Conservation (phyloP, 1,140 invertebrate species). For the Drosophila novamexicana region DNA sequence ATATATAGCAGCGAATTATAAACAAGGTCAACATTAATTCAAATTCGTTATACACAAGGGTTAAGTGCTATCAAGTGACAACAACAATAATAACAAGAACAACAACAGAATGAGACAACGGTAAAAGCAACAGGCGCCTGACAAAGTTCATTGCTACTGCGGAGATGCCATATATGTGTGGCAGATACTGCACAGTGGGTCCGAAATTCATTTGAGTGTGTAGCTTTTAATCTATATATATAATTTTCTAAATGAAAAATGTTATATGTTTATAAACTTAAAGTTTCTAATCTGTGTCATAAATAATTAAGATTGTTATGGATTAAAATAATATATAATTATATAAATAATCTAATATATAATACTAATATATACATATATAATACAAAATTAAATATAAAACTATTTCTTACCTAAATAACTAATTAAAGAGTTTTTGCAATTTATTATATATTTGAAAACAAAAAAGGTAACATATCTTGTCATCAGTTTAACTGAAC, state of each 20-base stretch:
- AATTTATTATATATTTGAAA: too few relatives aligned
- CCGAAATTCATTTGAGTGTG: neutral
- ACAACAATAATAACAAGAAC: neutral
- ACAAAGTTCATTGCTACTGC: constrained; percentile 68
- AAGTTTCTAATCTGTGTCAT: neutral
- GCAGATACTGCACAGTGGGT: constrained; percentile 26
- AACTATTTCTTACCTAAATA: too few relatives aligned
- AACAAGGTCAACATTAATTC: neutral
- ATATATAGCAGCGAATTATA: neutral
- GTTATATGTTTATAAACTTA: too few relatives aligned
- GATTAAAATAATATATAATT: too few relatives aligned
- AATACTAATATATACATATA: too few relatives aligned
- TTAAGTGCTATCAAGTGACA: constrained; percentile 13
- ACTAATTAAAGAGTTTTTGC: too few relatives aligned
- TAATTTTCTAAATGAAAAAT: neutral
- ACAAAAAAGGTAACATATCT: too few relatives aligned
- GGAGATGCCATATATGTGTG: constrained; percentile 14
- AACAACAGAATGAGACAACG: constrained; percentile 4
- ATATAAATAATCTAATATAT: too few relatives aligned
- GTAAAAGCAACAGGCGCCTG: constrained; percentile 35
- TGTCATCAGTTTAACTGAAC: too few relatives aligned
- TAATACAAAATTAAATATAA: too few relatives aligned
- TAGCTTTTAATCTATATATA: neutral
- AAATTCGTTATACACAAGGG: neutral
- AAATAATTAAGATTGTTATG: too few relatives aligned